Evolutionary conservation across 2,797 vertebrate species (phyloP), one percentile per base, ranked within the genome.

Genomic region (Taenioides sp.): DNA sequence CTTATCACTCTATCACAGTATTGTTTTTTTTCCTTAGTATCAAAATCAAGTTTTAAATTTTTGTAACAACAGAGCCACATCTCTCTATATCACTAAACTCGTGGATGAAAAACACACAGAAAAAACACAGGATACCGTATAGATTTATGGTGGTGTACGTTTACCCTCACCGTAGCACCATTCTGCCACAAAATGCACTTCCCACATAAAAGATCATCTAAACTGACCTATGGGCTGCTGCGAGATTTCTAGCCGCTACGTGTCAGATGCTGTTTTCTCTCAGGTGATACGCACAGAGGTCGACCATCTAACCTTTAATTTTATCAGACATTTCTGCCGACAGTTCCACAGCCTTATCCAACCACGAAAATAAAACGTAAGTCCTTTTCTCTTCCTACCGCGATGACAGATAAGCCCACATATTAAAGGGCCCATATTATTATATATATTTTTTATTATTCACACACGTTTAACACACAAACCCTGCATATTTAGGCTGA

Each of bases 231-330:
- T 3, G 54, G 14, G 60, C 6, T 25, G 69, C 49, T 7, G 27
- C 23, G n/a, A 16, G 22, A 6, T 50, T 37, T 70, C n/a, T 7
- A 74, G 11, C 64, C 5, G 23, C 47, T 34, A 31, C 14, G 17
- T 52, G 47, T 61, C 40, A 61, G 55, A 61, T 43, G 28, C 23
- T 52, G 54, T 65, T 71, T 50, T 73, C 23, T 17, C 23, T 20
- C 61, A 18, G 58, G 37, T 70, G 63, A 70, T 60, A 58, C 57
- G 65, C 28, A 52, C 1, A 37, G 43, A 57, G 67, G 52, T 43
- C 47, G 49, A 27, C 65, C 61, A 55, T 76, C 63, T 65, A 68
- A 70, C 60, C 57, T 76, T 65, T 69, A 65, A 64, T 65, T 72
- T 59, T 14, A 71, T 64, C 72, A 65, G 60, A 40, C 10, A 9